Conservation (phyloP, 2,888 invertebrate genomes). For the Nowickia ferox region DNA sequence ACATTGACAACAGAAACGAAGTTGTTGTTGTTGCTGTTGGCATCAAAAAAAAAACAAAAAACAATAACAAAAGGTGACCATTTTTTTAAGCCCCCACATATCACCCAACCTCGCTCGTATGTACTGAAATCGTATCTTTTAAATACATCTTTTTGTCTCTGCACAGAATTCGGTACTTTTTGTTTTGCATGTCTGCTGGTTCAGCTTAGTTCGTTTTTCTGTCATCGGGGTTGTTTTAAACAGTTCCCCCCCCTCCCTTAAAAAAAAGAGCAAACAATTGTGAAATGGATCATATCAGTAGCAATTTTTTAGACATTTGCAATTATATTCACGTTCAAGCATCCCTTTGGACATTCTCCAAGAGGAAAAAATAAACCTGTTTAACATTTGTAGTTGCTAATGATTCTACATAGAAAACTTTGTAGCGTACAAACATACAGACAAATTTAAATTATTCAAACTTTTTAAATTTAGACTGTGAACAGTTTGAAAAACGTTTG, state of each 20-base stretch:
- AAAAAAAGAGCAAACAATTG: slow-evolving; percentile 34
- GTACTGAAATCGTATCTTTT: slow-evolving; percentile 23
- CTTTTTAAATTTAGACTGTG: neutral
- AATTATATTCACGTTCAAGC: slow-evolving; percentile 49
- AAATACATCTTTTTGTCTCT: slow-evolving; percentile 14
- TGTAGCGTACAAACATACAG: neutral
- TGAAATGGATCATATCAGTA: slow-evolving; percentile 30
- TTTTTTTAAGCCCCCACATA: slow-evolving; percentile 53
- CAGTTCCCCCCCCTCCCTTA: no score
- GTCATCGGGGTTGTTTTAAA: slow-evolving; percentile 45
- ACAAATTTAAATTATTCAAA: slow-evolving; percentile 9
- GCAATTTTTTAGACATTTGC: slow-evolving; percentile 36
- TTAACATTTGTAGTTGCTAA: slow-evolving; percentile 31
- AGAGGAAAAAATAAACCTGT: neutral
- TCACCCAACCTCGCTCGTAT: neutral
- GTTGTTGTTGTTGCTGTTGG: neutral
- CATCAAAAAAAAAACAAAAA: slow-evolving; percentile 9
- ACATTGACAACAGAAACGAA: slow-evolving; percentile 53
- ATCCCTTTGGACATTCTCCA: slow-evolving; percentile 52
- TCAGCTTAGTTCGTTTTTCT: neutral
- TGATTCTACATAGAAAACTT: slow-evolving; percentile 9
- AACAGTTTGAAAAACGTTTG: neutral
- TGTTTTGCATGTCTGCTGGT: slow-evolving; percentile 18
- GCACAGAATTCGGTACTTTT: slow-evolving; percentile 8
- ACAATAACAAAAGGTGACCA: slow-evolving; percentile 9